Percentiles rank a stretch among this genome's conserved stretches.
These are phyloP conservation scores for Oriolus oriolus DNA, from an alignment of 2,113 vertebrate genomes.

Conservation along the genomic window DNA sequence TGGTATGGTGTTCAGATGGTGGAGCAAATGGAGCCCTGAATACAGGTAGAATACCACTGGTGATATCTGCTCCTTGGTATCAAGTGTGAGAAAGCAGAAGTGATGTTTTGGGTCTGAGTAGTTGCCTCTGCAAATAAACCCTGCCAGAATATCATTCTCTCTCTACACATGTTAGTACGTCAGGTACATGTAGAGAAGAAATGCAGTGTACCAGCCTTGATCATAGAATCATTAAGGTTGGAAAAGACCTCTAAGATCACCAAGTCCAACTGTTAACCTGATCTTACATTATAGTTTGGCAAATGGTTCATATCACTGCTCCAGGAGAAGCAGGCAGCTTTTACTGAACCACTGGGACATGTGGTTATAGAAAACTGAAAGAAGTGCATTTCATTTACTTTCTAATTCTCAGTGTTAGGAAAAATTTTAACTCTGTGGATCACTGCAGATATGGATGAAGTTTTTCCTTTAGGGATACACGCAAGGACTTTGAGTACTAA, in stretches of 20 bases:
- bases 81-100: not conserved
- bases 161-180: no score
- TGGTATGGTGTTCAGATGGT: rapidly evolving
- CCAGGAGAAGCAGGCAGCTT: not conserved
- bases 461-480: not conserved
- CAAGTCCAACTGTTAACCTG: not conserved
- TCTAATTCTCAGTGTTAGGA: not conserved
- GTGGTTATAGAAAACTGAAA: not conserved
- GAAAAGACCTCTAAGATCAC: not conserved
- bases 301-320: not conserved
- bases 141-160: rapidly evolving
- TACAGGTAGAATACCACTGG: not conserved
- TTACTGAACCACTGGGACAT: not conserved
- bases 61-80: not conserved
- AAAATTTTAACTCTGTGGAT: not conserved
- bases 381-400: not conserved
- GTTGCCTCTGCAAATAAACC: not conserved
- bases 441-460: not conserved
- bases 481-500: not conserved
- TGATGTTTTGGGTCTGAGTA: not conserved
- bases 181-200: rapidly evolving
- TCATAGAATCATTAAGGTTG: not conserved
- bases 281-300: not conserved
- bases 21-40: not conserved
- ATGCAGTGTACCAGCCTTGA: not conserved